These are phyloP conservation scores for Drosophila santomea DNA, from an alignment of 1,140 invertebrate genomes.

Conservation along the genomic window DNA sequence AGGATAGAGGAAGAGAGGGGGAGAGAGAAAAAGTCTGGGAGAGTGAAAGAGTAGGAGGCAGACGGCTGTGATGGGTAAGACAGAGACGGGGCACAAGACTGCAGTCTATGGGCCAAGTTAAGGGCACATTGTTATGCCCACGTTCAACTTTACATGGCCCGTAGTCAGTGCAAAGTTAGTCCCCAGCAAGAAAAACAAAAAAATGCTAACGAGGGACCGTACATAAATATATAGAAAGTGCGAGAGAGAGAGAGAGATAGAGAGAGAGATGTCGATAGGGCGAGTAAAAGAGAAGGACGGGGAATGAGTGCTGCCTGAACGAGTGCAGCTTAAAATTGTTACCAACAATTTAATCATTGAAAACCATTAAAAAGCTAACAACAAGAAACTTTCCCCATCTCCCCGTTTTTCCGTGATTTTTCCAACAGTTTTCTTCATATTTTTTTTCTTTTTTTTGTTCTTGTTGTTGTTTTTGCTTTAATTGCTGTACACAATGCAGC, in stretches of 20 bases:
- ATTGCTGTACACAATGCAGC: slow-evolving; percentile 64
- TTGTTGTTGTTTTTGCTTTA: slow-evolving; percentile 20
- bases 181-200: slow-evolving; percentile 49
- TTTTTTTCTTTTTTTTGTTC: background rate
- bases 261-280: background rate
- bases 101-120: slow-evolving; percentile 49
- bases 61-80: background rate
- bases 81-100: slow-evolving; percentile 5
- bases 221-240: background rate
- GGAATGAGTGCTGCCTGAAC: slow-evolving; percentile 28
- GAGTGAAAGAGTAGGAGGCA: background rate
- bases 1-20: background rate
- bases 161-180: slow-evolving; percentile 50
- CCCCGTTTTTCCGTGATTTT: slow-evolving; percentile 10
- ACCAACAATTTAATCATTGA: slow-evolving; percentile 76
- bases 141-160: slow-evolving; percentile 56
- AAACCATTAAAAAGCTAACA: slow-evolving; percentile 61
- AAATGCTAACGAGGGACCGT: slow-evolving; percentile 44
- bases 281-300: background rate
- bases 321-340: slow-evolving; percentile 47
- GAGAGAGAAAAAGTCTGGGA: background rate
- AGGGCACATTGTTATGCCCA: slow-evolving; percentile 62
- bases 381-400: slow-evolving; percentile 38
- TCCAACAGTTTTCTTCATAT: background rate
- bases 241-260: background rate